Base-by-base conservation (phyloP, 2,888 invertebrate genomes). In the Tetragonula carbonaria region DNA sequence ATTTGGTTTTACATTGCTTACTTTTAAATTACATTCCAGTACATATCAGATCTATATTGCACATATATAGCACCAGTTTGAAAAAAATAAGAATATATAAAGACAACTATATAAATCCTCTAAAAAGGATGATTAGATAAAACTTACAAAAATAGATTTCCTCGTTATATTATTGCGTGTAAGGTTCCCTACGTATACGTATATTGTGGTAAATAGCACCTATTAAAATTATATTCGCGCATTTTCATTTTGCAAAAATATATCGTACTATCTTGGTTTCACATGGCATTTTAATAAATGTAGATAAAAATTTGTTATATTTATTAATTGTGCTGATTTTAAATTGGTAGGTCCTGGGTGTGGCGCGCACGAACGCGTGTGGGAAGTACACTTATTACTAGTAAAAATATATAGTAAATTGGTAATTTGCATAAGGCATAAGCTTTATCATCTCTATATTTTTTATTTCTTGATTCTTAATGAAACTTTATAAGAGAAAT, bases 11-110 rank as follows among this genome's bases (percentile, higher is more conserved):
- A 74, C 73, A 86, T 66, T 79, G 68, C 74, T 80, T 76, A 70
- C 59, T 82, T 67, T 76, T 79, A 38, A 18, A 45, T 78, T 86
- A 86, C 50, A 28, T 65, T 66, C 59, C 72, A 85, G 73, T 65
- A 82, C 8, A 11, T 72, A 68, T 80, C 55, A 53, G 53, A 68
- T 57, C 18, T 75, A 79, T 89, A 90, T 90, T 88, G 91, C 90
- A 90, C 88, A n/a, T 77, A 71, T 84, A 73, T 90, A 90, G 88
- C 90, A 90, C 83, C 86, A 87, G 72, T 89, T 81, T 28, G 59
- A 77, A 73, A 67, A 77, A 77, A 50, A 66, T 67, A 33, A 70
- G 71, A 73, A 72, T 82, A 65, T 45, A 45, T 4, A 67, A 67
- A 82, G 67, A 67, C 51, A 78, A 28, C 74, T 78, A 85, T 76